A percentile compares a stretch with the other conserved stretches of the same genome.
Conservation (phyloP, 2,888 invertebrate genomes). For the Polymixis flavicincta region DNA sequence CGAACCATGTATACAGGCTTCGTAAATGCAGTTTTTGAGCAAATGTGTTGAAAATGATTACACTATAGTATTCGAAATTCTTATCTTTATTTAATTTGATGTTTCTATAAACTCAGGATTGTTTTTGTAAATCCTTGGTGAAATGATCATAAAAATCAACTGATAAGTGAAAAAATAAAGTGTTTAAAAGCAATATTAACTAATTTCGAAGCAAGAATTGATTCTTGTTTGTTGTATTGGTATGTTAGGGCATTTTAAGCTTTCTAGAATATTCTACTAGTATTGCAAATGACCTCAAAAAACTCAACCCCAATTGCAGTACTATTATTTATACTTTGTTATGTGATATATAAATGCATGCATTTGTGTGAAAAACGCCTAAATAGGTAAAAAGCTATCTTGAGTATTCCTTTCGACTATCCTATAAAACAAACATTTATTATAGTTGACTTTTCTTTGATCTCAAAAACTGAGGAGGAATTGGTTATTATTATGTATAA, state of each 20-base stretch:
- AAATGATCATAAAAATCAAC: not conserved
- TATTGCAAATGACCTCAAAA: conserved; percentile 28
- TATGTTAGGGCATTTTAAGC: conserved; percentile 10
- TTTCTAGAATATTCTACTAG: conserved; percentile 12
- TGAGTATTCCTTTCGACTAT: conserved; percentile 26
- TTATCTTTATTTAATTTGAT: not conserved
- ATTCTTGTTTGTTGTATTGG: conserved; percentile 2
- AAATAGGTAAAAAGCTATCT: conserved; percentile 40
- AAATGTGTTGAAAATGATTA: no score
- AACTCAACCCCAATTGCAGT: no score
- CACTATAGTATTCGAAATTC: not conserved
- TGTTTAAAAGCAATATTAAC: not conserved
- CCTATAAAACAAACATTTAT: conserved; percentile 27
- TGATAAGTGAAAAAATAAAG: not conserved
- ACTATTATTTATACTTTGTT: conserved; percentile 41
- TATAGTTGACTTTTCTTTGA: conserved; percentile 58
- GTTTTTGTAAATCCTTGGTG: conserved; percentile 4
- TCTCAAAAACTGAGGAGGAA: conserved; percentile 68
- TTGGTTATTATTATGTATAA: conserved; percentile 59
- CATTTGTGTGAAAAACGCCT: conserved; percentile 53
- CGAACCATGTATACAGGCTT: no score
- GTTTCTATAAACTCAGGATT: not conserved
- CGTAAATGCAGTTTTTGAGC: no score
- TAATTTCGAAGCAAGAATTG: not conserved
- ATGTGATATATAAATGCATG: conserved; percentile 48